Evolutionary conservation across 2,888 invertebrate species (phyloP).

Genomic region (Catocala sponsa): DNA sequence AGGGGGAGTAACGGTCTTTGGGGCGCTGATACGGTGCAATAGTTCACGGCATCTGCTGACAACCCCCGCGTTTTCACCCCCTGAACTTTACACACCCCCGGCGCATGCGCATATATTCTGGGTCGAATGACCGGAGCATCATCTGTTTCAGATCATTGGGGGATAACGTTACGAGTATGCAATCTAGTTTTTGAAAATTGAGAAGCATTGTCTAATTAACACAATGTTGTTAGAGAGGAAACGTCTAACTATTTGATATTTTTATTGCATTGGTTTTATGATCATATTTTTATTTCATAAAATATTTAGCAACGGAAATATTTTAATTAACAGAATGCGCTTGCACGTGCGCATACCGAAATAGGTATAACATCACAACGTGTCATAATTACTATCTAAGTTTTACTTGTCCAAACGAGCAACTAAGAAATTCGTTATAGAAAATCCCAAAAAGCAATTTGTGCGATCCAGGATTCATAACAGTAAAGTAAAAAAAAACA

Average conservation of each 20-base stretch:
- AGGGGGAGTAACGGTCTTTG: constrained; percentile 83
- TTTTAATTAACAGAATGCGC: no score
- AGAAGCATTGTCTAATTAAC: constrained; percentile 47
- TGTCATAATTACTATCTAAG: no score
- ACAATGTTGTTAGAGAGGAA: not conserved
- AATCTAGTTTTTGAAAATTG: constrained; percentile 56
- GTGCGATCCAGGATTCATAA: no score
- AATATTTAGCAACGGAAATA: no score
- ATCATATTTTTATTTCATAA: no score
- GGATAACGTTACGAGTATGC: constrained; percentile 54
- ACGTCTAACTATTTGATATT: not conserved
- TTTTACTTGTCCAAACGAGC: no score
- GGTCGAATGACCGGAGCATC: constrained; percentile 68
- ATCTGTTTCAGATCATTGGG: constrained; percentile 68
- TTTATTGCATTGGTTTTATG: no score
- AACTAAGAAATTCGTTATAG: no score
- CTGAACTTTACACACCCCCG: constrained; percentile 20
- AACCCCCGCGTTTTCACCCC: constrained; percentile 63
- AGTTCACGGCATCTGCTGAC: constrained; percentile 74
- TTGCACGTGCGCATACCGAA: no score
- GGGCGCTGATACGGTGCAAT: constrained; percentile 24
- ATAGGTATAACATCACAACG: no score
- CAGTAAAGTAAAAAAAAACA: no score
- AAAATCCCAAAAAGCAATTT: no score
- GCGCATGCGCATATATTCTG: constrained; percentile 50